Base-by-base conservation (phyloP, 2,888 invertebrate genomes). In the Caenorhabditis japonica region DNA sequence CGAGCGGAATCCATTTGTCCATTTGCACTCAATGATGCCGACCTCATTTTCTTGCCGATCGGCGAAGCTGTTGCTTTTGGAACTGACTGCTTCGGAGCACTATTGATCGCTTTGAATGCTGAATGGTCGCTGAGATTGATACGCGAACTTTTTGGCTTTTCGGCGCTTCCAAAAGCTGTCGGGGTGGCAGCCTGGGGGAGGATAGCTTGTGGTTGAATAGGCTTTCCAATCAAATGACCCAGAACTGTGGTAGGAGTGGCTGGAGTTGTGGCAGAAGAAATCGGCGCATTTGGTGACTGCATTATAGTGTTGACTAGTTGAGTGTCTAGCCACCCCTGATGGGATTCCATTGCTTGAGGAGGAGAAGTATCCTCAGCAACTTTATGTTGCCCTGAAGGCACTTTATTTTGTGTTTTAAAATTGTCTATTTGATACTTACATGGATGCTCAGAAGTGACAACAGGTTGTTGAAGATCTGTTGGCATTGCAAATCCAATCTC, bases 51-150 rank as follows among this genome's bases (percentile, higher is more conserved):
- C 10, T 60, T 41, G 2, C 36, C 3, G 5, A 3, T 7, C 30
- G 73, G 73, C 8, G 73, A 56, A 15, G 60, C 66, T 3, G 73
- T 73, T 8, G 60, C 23, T 43, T 68, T 73, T 5, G 73, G 55
- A 23, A 61, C 52, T 4, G 69, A 70, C n/a, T 60, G 53, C 21
- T 61, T 60, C 39, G 52, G 52, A 17, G 39, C 38, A 10, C 49
- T 36, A 27, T 30, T 60, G 15, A 66, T 58, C 5, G 60, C 55
- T 23, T 44, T 62, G 58, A 71, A 58, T 15, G 51, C 73, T 13
- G 74, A 74, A 38, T 69, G 68, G 25, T 74, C 74, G 23, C 74
- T 74, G 7, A 74, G 34, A 33, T 56, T 74, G 25, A 74, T 74
- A 15, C 61, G 36, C 0, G 74, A 74, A 25, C 74, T 68, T 30